Percentiles rank a stretch among this genome's conserved stretches.
phyloP scores from a whole-genome alignment of 2,888 invertebrate genomes.

The Synergus japonicus region DNA sequence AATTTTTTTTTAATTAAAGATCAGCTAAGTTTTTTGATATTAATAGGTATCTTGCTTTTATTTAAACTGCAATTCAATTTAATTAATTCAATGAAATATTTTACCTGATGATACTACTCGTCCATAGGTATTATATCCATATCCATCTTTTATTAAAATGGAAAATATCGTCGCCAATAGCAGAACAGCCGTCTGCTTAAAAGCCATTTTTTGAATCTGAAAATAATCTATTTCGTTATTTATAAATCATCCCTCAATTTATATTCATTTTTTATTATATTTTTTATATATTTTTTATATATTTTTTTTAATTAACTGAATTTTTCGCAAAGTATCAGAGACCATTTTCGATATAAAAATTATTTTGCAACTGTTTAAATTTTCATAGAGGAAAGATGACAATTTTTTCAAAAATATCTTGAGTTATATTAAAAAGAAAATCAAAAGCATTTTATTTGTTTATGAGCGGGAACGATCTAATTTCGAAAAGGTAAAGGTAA shows the following conservation, averaged over 20 bases:
- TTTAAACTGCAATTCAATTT: constrained; percentile 3
- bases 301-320: no score
- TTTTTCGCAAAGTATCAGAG: no score
- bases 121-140: constrained; percentile 53
- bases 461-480: not conserved
- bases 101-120: constrained; percentile 64
- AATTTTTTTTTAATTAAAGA: not conserved
- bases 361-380: no score
- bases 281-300: no score
- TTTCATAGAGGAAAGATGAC: not conserved
- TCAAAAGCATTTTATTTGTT: not conserved
- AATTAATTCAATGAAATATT: not conserved
- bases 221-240: not conserved
- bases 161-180: constrained; percentile 50
- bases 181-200: constrained; percentile 63
- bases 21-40: not conserved
- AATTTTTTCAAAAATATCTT: no score
- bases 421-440: not conserved
- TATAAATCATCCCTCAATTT: not conserved
- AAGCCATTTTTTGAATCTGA: constrained; percentile 53
- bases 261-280: not conserved
- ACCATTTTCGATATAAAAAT: no score
- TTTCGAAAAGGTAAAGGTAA: not conserved
- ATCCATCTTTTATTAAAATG: constrained; percentile 33
- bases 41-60: not conserved